phyloP scores from a whole-genome alignment of 2,888 invertebrate genomes.

The Calameuta filiformis region DNA sequence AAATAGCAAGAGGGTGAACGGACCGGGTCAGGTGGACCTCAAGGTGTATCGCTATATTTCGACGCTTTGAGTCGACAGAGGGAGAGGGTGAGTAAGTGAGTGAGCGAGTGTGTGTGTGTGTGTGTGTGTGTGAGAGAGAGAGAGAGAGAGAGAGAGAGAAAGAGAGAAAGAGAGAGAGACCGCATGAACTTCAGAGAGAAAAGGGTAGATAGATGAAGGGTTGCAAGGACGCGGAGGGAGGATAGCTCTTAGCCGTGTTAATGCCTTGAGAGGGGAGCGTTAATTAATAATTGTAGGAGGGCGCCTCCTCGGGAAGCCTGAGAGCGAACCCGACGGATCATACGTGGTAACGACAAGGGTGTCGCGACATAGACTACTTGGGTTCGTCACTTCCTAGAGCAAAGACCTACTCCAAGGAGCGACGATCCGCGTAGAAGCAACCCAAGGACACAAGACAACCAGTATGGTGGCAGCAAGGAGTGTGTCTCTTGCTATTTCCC shows the following conservation, averaged over 20 bases:
- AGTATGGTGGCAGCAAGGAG: background rate
- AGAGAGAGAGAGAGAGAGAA: slow-evolving; percentile 48
- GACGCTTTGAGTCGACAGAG: slow-evolving; percentile 54
- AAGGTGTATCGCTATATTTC: slow-evolving; percentile 63
- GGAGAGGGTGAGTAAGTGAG: slow-evolving; percentile 30
- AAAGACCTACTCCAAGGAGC: background rate
- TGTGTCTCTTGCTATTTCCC: background rate
- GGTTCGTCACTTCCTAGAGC: background rate
- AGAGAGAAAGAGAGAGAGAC: slow-evolving; percentile 41
- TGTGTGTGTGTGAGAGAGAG: background rate
- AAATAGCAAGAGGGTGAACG: background rate
- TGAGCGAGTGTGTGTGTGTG: background rate
- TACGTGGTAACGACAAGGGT: background rate
- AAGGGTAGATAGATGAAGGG: slow-evolving; percentile 14
- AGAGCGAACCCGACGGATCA: background rate
- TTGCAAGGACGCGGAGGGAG: slow-evolving; percentile 13
- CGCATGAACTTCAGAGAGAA: slow-evolving; percentile 12
- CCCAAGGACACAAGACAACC: background rate
- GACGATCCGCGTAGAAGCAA: background rate
- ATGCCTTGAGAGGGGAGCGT: slow-evolving; percentile 64
- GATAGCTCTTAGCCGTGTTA: slow-evolving; percentile 63
- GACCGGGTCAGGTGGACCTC: slow-evolving; percentile 14
- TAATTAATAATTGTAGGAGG: slow-evolving; percentile 65
- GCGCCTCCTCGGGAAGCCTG: slow-evolving; percentile 35
- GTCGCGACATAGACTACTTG: background rate